Evolutionary conservation across 1,140 invertebrate genomes (phyloP).

Genomic region (Ceratina japonica): DNA sequence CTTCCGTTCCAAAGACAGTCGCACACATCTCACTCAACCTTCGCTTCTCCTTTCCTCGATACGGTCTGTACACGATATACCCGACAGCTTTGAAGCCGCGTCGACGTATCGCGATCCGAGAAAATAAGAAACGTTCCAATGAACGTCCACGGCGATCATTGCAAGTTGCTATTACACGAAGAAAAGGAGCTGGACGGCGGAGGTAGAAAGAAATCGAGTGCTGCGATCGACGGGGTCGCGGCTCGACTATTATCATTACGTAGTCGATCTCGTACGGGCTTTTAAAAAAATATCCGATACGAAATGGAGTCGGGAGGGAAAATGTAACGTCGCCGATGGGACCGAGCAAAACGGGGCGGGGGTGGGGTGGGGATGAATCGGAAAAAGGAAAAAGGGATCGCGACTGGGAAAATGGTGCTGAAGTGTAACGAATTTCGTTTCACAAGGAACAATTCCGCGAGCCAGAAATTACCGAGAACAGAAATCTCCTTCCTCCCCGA

Average conservation of each 20-base stretch:
- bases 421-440: constrained; percentile 9
- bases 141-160: neutral
- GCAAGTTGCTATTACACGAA: constrained; percentile 10
- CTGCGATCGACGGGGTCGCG: constrained; percentile 36
- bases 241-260: neutral
- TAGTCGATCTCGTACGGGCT: neutral
- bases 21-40: constrained; percentile 1
- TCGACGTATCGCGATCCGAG: neutral
- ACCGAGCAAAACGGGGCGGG: neutral
- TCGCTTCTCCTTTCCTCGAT: neutral
- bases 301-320: neutral
- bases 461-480: neutral
- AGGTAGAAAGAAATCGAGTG: constrained; percentile 1
- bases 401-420: neutral
- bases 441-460: constrained; percentile 18
- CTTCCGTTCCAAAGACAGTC: neutral
- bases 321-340: neutral
- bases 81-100: neutral
- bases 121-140: neutral
- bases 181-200: neutral
- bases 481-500: neutral
- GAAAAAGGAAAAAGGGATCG: neutral
- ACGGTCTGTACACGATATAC: too few species aligned
- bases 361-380: neutral
- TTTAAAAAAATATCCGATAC: constrained; percentile 6